These are phyloP conservation scores for Hippocampus barbouri DNA, from an alignment of 2,113 vertebrate species.

Conservation along the genomic window DNA sequence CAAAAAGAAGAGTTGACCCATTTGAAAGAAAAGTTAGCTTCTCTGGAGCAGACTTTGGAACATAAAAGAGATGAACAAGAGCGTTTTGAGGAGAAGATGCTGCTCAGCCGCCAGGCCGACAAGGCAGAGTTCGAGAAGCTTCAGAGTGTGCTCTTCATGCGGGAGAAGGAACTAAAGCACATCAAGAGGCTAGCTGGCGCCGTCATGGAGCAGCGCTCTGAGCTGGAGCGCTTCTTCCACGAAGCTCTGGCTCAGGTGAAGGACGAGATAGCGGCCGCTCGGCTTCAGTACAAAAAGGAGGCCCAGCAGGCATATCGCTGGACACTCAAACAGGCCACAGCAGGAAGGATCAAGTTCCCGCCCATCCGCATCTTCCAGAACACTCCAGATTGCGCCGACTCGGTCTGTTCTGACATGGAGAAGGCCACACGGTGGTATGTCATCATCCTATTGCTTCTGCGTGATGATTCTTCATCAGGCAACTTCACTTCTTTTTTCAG, in stretches of 20 bases:
- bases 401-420: slow-evolving; percentile 74
- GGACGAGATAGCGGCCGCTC: slow-evolving; percentile 72
- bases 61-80: slow-evolving; percentile 53
- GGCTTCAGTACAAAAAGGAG: slow-evolving; percentile 74
- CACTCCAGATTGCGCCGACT: slow-evolving; percentile 79
- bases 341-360: slow-evolving; percentile 75
- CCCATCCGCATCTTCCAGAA: slow-evolving; percentile 79
- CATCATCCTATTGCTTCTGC: slow-evolving; percentile 8
- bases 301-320: slow-evolving; percentile 72
- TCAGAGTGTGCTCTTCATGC: slow-evolving; percentile 73
- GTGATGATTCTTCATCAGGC: background rate
- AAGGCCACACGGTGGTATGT: slow-evolving; percentile 77
- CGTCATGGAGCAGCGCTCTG: slow-evolving; percentile 76
- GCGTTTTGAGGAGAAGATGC: slow-evolving; percentile 36
- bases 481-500: slow-evolving; percentile 48
- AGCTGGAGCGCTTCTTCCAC: slow-evolving; percentile 81
- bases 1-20: slow-evolving; percentile 67
- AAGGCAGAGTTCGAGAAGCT: slow-evolving; percentile 74
- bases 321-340: slow-evolving; percentile 71
- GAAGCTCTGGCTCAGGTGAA: slow-evolving; percentile 79
- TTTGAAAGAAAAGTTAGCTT: slow-evolving; percentile 67
- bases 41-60: slow-evolving; percentile 68
- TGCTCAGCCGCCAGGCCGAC: slow-evolving; percentile 58
- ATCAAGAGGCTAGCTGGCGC: slow-evolving; percentile 75
- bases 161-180: slow-evolving; percentile 76